Evolutionary conservation across 2,888 invertebrate species (phyloP), one percentile per base, ranked within the genome.

Genomic region (Elaeidobius kamerunicus): DNA sequence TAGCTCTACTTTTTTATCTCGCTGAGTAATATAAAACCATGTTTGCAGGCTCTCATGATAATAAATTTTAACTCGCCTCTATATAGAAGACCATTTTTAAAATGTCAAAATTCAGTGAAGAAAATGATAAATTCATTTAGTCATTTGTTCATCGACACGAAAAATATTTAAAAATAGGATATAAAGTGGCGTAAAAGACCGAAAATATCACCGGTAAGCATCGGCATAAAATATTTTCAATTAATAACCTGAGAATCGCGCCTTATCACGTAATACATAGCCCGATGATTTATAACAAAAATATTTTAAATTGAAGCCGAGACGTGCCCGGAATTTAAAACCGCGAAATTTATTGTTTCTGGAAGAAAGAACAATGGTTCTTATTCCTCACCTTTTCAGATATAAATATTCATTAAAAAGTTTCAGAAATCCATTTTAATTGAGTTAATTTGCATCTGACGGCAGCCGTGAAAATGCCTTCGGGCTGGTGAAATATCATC

Each of bases 381-480:
- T 28, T 20, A 34, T 40, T 41, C 48, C 34, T 34, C 34, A 48
- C 48, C 48, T 48, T 40, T n/a, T n/a, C 16, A 18, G 34, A 28
- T 34, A 48, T 48, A 48, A 48, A 48, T 48, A 48, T 48, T 48
- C 48, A 48, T 48, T 48, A 41, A 40, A 48, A 48, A 48, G 40
- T 41, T 41, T 41, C 20, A n/a, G n/a, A 15, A 48, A 48, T 40
- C 23, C 48, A 40, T 40, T 48, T 48, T 40, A 48, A 48, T 48
- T 48, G 30, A 34, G 34, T 48, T 30, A 48, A 48, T 48, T 48
- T 48, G 39, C 48, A 48, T 48, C 34, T 48, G 40, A 32, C 40
- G 41, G 40, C 40, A 34, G 16, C 41, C 15, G 48, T 41, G 30
- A 34, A 48, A 41, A 40, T 23, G 40, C 34, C 40, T 12, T 15